Percentiles rank a stretch among this genome's conserved stretches.
Conservation (phyloP, 2,888 invertebrate genomes). For the Chymomyza caudatula region DNA sequence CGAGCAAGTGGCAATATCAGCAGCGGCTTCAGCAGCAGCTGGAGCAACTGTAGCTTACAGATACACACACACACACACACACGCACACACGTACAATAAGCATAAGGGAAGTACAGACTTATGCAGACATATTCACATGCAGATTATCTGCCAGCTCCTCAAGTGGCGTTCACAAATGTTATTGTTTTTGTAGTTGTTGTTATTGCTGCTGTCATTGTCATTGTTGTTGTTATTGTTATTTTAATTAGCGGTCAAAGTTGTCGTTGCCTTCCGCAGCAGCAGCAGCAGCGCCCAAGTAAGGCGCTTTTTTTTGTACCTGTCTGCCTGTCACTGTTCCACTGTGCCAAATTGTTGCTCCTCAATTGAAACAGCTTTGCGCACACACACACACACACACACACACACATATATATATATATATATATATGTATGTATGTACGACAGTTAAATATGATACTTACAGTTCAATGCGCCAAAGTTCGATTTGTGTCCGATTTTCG, state of each 20-base stretch:
- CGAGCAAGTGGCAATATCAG: constrained; percentile 67
- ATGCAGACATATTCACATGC: constrained; percentile 9
- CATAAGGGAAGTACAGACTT: neutral
- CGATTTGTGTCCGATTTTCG: neutral
- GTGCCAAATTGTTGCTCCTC: constrained; percentile 47
- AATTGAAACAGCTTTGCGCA: neutral
- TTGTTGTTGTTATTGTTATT: constrained; percentile 59
- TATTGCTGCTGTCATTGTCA: constrained; percentile 37
- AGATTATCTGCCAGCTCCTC: constrained; percentile 58
- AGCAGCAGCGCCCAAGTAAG: neutral
- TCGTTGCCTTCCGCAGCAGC: constrained; percentile 37
- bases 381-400: constrained; percentile 2
- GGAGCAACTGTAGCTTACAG: constrained; percentile 14
- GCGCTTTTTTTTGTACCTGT: too few species aligned
- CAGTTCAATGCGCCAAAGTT: constrained; percentile 6
- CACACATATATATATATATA: neutral
- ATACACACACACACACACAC: constrained; percentile 35
- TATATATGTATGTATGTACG: too few species aligned
- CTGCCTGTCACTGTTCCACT: constrained; percentile 19
- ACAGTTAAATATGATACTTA: neutral
- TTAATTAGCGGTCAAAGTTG: constrained; percentile 66
- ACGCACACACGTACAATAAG: constrained; percentile 6
- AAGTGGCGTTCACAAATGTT: constrained; percentile 50
- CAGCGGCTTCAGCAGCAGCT: neutral
- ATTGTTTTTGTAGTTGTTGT: constrained; percentile 4